These are phyloP conservation scores for Coreius guichenoti DNA, from an alignment of 2,797 vertebrate genomes.

Conservation along the genomic window DNA sequence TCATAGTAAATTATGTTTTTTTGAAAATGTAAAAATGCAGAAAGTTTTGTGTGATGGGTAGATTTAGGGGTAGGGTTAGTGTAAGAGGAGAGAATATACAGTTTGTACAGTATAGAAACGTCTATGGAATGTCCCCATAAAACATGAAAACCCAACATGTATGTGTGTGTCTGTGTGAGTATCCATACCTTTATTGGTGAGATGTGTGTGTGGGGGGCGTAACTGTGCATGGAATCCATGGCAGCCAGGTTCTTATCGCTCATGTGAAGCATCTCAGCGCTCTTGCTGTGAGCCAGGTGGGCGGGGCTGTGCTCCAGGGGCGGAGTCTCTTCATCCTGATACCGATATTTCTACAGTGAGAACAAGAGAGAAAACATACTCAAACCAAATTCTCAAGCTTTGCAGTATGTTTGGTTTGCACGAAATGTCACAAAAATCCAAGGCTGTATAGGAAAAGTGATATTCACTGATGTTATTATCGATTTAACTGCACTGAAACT, in stretches of 20 bases:
- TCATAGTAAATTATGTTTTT: background rate
- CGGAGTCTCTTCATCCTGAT: slow-evolving; percentile 98
- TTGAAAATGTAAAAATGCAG: too few species aligned
- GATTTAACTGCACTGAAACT: background rate
- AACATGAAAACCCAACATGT: background rate
- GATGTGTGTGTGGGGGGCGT: slow-evolving; percentile 90
- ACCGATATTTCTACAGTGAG: slow-evolving; percentile 90
- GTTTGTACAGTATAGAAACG: background rate
- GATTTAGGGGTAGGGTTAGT: background rate
- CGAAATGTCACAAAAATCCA: background rate
- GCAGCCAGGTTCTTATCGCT: slow-evolving; percentile 91
- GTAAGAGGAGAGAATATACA: too few species aligned
- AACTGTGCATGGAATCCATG: slow-evolving; percentile 90
- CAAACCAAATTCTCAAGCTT: background rate
- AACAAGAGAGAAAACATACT: slow-evolving; percentile 45
- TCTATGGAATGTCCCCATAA: background rate
- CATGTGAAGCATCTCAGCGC: slow-evolving; percentile 91
- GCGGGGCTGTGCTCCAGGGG: slow-evolving; percentile 96
- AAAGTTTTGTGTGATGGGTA: background rate
- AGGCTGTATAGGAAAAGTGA: background rate
- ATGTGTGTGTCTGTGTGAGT: slow-evolving; percentile 3
- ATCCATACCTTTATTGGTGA: slow-evolving; percentile 90
- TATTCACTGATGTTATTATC: background rate
- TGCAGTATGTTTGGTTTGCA: background rate
- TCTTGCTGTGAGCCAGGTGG: slow-evolving; percentile 93